These are phyloP conservation scores for Lytechinus variegatus DNA, from an alignment of 35 echinoderm and acorn worm species.

Conservation along the genomic window DNA sequence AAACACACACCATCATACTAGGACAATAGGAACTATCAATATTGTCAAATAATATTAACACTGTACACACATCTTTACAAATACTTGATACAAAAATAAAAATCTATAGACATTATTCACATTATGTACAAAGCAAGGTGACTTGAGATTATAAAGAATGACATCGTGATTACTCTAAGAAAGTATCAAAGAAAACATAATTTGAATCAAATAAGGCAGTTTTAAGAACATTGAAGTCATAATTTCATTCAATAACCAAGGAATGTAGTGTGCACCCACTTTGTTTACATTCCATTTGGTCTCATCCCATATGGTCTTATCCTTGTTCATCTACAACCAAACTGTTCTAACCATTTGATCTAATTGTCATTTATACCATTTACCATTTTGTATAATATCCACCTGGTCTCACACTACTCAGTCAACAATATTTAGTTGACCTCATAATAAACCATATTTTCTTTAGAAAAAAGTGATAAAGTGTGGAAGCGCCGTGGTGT, in stretches of 20 bases:
- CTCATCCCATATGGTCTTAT: too few species aligned
- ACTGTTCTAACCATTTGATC: too few species aligned
- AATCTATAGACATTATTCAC: conserved; percentile 1
- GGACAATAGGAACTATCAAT: not conserved
- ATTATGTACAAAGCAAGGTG: not conserved
- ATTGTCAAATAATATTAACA: not conserved
- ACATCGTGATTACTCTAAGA: not conserved
- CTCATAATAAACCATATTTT: too few species aligned
- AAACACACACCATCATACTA: not conserved
- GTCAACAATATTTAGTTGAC: too few species aligned
- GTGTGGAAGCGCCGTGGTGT: too few species aligned
- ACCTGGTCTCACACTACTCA: too few species aligned
- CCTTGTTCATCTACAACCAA: too few species aligned
- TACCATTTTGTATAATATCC: too few species aligned
- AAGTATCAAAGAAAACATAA: not conserved
- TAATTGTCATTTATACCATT: too few species aligned
- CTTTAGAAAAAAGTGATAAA: too few species aligned
- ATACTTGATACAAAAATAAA: not conserved
- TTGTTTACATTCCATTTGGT: too few species aligned
- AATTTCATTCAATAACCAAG: not conserved
- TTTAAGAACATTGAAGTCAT: not conserved
- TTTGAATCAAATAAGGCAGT: not conserved
- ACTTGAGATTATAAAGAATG: not conserved
- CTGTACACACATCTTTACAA: not conserved
- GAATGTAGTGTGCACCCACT: too few species aligned